Evolutionary conservation across 2,113 vertebrate genomes (phyloP).

Genomic region (Alaudala cheleensis): DNA sequence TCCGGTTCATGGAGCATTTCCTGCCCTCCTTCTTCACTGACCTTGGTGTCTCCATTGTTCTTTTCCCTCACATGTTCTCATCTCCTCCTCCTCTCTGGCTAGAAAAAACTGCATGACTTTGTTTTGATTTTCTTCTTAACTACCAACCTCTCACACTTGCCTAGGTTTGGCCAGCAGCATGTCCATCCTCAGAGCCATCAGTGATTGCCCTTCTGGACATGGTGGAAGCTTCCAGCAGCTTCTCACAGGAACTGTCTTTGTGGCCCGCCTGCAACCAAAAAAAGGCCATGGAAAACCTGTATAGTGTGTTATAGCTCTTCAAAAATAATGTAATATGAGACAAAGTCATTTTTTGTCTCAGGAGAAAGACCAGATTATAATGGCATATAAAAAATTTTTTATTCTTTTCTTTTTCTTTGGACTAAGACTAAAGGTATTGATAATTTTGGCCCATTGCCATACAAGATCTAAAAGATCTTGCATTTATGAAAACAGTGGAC

Average conservation of each 20-base stretch:
- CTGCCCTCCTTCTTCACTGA: background rate
- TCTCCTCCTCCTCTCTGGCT: background rate
- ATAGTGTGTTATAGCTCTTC: background rate
- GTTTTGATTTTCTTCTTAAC: background rate
- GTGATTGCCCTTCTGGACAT: background rate
- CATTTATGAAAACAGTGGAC: background rate
- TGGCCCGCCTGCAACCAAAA: background rate
- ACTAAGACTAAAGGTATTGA: background rate
- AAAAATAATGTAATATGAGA: background rate
- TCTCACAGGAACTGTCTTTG: background rate
- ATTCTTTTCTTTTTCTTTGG: background rate
- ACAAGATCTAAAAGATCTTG: background rate
- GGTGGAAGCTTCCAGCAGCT: background rate
- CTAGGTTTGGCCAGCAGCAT: background rate
- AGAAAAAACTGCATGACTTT: background rate
- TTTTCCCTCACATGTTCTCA: background rate
- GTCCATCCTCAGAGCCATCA: background rate
- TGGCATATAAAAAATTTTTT: background rate
- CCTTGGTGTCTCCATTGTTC: background rate
- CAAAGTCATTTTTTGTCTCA: background rate
- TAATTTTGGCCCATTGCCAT: background rate
- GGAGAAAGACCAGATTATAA: background rate
- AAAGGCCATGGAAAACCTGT: background rate
- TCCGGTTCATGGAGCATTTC: fast-evolving
- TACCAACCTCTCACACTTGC: background rate